Percentiles rank a stretch among this genome's conserved stretches.
phyloP scores from a whole-genome alignment of 2,888 invertebrate genomes.

The Cabera pusaria region DNA sequence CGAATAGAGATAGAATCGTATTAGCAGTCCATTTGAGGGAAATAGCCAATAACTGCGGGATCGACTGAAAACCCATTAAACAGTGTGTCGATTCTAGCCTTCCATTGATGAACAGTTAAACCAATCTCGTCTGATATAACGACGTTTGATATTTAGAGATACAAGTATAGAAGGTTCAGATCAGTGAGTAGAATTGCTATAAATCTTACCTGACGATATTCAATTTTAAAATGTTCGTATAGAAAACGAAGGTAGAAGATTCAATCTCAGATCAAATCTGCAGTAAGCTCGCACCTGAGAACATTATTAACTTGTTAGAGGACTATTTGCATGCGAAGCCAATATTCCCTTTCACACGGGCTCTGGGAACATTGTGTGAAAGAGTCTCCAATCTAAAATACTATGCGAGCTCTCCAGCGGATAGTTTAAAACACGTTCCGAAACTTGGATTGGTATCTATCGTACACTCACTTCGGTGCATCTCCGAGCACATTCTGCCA shows the following conservation, averaged over 20 bases:
- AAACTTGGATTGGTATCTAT: slow-evolving; percentile 17
- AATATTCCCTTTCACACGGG: slow-evolving; percentile 19
- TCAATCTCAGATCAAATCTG: slow-evolving; percentile 8
- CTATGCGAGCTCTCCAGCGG: slow-evolving; percentile 20
- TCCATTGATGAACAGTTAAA: background rate
- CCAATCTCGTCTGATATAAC: too few species aligned
- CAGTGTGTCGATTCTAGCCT: background rate
- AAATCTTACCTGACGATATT: background rate
- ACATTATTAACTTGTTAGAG: slow-evolving; percentile 17
- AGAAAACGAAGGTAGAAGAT: slow-evolving; percentile 3
- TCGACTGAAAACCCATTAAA: slow-evolving; percentile 12
- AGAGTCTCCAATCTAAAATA: slow-evolving; percentile 24
- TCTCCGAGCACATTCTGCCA: slow-evolving; percentile 21
- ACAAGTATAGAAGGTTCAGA: too few species aligned
- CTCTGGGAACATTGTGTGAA: slow-evolving; percentile 16
- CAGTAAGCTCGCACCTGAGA: slow-evolving; percentile 5
- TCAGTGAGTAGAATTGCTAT: too few species aligned
- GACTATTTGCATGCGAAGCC: slow-evolving; percentile 11
- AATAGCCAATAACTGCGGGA: slow-evolving; percentile 22
- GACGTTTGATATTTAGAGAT: too few species aligned
- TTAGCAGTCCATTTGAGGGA: slow-evolving; percentile 6
- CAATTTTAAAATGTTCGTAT: slow-evolving; percentile 3
- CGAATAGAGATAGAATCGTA: background rate
- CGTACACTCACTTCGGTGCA: too few species aligned
- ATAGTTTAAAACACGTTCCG: slow-evolving; percentile 2